Evolutionary conservation across 2,797 vertebrate species (phyloP), one percentile per base, ranked within the genome.

Genomic region (Pangasius mekongensis): DNA sequence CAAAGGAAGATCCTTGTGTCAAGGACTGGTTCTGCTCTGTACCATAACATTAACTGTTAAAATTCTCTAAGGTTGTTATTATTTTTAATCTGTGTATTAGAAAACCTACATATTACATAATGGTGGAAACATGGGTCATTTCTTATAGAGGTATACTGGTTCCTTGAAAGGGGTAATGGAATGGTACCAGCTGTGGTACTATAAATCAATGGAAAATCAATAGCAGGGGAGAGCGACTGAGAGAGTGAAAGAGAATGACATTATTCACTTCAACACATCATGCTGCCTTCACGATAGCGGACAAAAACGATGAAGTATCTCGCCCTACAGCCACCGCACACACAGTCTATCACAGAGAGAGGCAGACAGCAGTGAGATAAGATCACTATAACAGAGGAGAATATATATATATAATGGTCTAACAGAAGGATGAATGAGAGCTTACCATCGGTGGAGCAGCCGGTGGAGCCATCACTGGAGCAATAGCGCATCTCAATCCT

Each of bases 401-500:
- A 87, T 84, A 84, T 66, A 83, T 80, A 82, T 84, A 83, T 39
- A 39, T 83, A 66, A 52, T 52, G 62, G 62, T 54, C 43, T 67
- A 33, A 89, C 36, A 56, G 83, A 90, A 56, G 43, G 82, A 87
- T 56, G 16, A 54, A 81, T 36, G 22, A 69, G 67, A 52, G 87
- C 98, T 98, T 93, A 99, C 98, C 98, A 0, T 99, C 98, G 0
- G 98, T 98, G 71, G 97, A 98, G 93, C 98, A 99, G 47, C 98
- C 97, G 0, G 97, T 99, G 92, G 97, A 97, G 0, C 98, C 98
- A 0, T 99, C 98, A 0, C 97, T 99, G 86, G 98, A 99, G 92
- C 98, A 99, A 91, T 99, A 99, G 0, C 98, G 97, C 98, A 99
- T 99, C 94, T 99, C 98, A 0, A 99, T 99, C 86, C 98, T 95